Conservation (phyloP, 2,888 invertebrate genomes). For the Imbricaverruca yamaguchii region DNA sequence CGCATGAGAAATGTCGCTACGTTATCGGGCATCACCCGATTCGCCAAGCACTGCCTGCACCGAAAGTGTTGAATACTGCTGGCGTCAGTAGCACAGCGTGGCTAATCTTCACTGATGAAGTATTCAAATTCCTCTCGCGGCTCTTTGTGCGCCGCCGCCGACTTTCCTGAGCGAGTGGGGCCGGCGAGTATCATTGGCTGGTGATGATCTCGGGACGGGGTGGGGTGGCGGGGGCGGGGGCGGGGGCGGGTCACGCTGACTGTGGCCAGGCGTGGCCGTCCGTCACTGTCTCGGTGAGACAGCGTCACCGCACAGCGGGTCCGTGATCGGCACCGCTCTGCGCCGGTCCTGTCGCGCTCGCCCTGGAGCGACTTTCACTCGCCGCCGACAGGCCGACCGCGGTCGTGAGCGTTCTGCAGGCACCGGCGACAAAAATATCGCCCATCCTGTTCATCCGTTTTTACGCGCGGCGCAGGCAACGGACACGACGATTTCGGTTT, state of each 20-base stretch:
- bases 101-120: background rate
- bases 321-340: too few relatives aligned
- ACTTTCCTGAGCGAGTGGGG: background rate
- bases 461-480: background rate
- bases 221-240: too few relatives aligned
- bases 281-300: too few relatives aligned
- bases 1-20: background rate
- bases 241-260: too few relatives aligned
- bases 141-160: background rate
- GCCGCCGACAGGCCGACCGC: background rate
- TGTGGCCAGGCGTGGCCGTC: too few relatives aligned
- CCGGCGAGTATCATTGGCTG: too few relatives aligned
- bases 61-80: background rate
- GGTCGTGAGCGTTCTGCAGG: background rate
- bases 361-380: background rate
- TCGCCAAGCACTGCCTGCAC: background rate
- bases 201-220: too few relatives aligned
- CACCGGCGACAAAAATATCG: background rate
- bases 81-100: background rate
- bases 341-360: too few relatives aligned
- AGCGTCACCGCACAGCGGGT: too few relatives aligned
- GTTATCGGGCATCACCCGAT: too few relatives aligned
- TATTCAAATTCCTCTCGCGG: slow-evolving; percentile 1
- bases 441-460: background rate
- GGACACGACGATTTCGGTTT: background rate